These are phyloP conservation scores for Kuschelorhynchus macadamiae DNA, from an alignment of 2,888 invertebrate genomes.

Conservation along the genomic window DNA sequence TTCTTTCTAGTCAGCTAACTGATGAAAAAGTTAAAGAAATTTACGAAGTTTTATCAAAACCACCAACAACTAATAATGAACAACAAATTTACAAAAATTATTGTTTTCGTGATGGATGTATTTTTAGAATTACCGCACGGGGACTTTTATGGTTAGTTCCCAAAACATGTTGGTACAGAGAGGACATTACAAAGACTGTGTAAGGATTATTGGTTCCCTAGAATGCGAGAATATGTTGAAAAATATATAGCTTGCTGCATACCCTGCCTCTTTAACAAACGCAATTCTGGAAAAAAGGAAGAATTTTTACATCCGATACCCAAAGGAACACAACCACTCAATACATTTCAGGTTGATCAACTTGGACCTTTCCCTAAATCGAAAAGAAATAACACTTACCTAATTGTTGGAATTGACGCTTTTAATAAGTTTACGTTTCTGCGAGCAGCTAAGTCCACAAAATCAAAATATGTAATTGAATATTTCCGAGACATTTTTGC, in stretches of 20 bases:
- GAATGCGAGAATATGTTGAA: too few species aligned
- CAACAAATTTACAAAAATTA: constrained; percentile 43
- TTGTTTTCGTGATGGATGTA: constrained; percentile 36
- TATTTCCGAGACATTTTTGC: constrained; percentile 37
- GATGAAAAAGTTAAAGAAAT: constrained; percentile 51
- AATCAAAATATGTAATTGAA: constrained; percentile 49
- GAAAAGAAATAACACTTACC: too few species aligned
- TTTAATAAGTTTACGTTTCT: too few species aligned
- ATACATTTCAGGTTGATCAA: too few species aligned
- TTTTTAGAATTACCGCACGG: constrained; percentile 49
- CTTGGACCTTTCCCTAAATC: too few species aligned
- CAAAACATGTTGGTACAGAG: constrained; percentile 55
- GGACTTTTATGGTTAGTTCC: constrained; percentile 60
- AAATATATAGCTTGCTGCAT: constrained; percentile 29
- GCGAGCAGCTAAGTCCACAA: constrained; percentile 46
- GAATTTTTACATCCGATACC: constrained; percentile 41
- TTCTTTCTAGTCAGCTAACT: constrained; percentile 51
- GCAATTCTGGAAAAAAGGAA: constrained; percentile 26
- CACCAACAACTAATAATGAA: constrained; percentile 42
- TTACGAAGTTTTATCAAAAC: constrained; percentile 32
- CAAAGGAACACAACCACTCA: constrained; percentile 24
- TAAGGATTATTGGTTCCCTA: constrained; percentile 47
- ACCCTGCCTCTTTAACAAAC: constrained; percentile 31
- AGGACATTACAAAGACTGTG: background rate
- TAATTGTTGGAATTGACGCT: too few species aligned